phyloP scores from a whole-genome alignment of 2,888 invertebrate species.

The Sesamia inferens region DNA sequence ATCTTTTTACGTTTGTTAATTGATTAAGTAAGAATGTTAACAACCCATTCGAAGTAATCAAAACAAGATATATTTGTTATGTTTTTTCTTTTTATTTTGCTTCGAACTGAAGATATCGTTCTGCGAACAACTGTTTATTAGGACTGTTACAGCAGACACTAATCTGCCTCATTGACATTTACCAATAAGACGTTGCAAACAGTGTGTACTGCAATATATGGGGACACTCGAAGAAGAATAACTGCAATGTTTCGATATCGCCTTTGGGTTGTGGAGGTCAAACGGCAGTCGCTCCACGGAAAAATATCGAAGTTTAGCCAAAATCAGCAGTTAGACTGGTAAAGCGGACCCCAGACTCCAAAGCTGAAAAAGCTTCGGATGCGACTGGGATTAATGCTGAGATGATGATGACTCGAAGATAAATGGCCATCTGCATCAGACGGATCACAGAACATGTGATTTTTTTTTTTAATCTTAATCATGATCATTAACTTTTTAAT shows the following conservation, averaged over 20 bases:
- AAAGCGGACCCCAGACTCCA: too few species aligned
- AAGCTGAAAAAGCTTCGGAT: too few species aligned
- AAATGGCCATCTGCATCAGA: conserved; percentile 1
- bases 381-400: too few species aligned
- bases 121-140: conserved; percentile 25
- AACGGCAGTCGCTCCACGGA: too few species aligned
- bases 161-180: conserved; percentile 4
- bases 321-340: too few species aligned
- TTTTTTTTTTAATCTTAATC: background rate
- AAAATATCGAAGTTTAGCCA: too few species aligned
- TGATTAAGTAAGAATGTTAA: conserved; percentile 46
- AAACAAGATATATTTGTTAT: conserved; percentile 33
- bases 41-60: conserved; percentile 36
- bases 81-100: conserved; percentile 42
- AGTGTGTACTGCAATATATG: conserved; percentile 4
- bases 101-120: conserved; percentile 23
- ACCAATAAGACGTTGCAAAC: background rate
- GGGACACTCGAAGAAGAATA: background rate
- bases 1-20: conserved; percentile 49
- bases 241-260: too few species aligned
- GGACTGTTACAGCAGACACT: background rate
- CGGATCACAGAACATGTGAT: background rate
- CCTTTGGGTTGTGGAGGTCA: too few species aligned
- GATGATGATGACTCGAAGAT: too few species aligned
- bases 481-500: background rate